phyloP scores from a whole-genome alignment of 2,888 invertebrate species.

The Nephrotoma appendiculata region DNA sequence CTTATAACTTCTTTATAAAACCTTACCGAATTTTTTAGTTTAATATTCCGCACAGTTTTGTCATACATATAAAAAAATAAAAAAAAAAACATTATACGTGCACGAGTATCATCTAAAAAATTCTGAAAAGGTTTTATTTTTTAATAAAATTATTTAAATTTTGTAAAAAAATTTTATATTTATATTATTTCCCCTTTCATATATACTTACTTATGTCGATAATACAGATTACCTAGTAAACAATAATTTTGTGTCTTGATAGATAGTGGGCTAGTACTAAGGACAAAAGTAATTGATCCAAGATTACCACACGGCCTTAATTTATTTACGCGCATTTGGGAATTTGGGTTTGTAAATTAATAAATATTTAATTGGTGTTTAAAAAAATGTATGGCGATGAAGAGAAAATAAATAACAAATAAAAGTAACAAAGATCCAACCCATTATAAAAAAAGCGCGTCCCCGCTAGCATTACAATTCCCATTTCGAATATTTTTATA shows the following conservation, averaged over 20 bases:
- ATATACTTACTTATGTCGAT: background rate
- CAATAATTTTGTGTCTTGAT: background rate
- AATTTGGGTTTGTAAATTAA: too few species aligned
- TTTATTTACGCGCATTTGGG: too few species aligned
- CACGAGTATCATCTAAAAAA: background rate
- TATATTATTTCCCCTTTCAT: background rate
- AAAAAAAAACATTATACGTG: background rate
- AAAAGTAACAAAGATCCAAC: background rate
- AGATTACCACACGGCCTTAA: too few species aligned
- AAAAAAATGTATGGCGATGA: too few species aligned
- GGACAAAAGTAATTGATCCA: too few species aligned
- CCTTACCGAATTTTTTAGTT: conserved; percentile 3
- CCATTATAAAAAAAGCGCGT: background rate
- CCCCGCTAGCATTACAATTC: background rate
- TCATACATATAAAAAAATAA: background rate
- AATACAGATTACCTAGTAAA: background rate
- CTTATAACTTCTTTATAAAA: background rate
- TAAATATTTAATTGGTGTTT: too few species aligned
- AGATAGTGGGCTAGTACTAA: too few species aligned
- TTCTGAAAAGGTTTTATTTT: background rate
- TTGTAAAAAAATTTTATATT: background rate
- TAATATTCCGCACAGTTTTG: background rate
- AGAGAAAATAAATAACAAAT: background rate
- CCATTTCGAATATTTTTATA: background rate
- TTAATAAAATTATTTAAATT: background rate